Percentiles rank a stretch among this genome's conserved stretches.
These are phyloP conservation scores for Drosophila jambulina DNA, from an alignment of 1,140 invertebrate species.

Conservation along the genomic window DNA sequence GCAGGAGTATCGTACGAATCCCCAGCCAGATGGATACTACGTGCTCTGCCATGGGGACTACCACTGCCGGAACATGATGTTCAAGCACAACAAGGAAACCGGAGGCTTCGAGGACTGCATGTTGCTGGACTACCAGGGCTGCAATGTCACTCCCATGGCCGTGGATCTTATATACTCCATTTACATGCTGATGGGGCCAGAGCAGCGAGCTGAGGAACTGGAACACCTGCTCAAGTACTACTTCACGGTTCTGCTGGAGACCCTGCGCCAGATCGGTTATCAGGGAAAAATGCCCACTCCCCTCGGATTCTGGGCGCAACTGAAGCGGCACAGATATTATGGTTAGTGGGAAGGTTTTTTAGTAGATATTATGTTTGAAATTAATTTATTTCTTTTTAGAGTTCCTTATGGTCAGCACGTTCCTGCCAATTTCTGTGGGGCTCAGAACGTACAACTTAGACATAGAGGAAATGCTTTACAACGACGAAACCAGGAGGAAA, in stretches of 20 bases:
- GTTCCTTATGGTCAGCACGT: constrained; percentile 30
- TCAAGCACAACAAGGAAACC: constrained; percentile 47
- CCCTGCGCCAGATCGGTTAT: constrained; percentile 53
- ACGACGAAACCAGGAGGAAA: constrained; percentile 24
- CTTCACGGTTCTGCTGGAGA: constrained; percentile 42
- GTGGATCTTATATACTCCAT: constrained; percentile 62
- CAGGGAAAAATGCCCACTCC: constrained; percentile 54
- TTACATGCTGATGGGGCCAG: constrained; percentile 55
- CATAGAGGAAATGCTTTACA: constrained; percentile 14
- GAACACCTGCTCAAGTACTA: constrained; percentile 59
- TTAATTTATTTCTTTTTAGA: constrained; percentile 27
- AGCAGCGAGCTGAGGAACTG: constrained; percentile 37
- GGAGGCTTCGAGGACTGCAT: constrained; percentile 53
- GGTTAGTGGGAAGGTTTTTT: constrained; percentile 19
- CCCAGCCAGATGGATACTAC: constrained; percentile 35
- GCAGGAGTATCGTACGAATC: constrained; percentile 48
- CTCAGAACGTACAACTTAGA: neutral
- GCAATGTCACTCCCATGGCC: constrained; percentile 44
- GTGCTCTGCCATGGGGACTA: constrained; percentile 66
- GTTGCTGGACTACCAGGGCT: constrained; percentile 62
- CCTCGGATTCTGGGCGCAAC: constrained; percentile 31
- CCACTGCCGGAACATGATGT: constrained; percentile 69
- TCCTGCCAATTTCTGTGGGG: constrained; percentile 38
- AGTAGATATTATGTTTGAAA: neutral
- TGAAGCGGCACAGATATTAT: constrained; percentile 32